A percentile compares a stretch with the other conserved stretches of the same genome.
These are phyloP conservation scores for Solea solea DNA, from an alignment of 2,113 vertebrate species.

Conservation along the genomic window DNA sequence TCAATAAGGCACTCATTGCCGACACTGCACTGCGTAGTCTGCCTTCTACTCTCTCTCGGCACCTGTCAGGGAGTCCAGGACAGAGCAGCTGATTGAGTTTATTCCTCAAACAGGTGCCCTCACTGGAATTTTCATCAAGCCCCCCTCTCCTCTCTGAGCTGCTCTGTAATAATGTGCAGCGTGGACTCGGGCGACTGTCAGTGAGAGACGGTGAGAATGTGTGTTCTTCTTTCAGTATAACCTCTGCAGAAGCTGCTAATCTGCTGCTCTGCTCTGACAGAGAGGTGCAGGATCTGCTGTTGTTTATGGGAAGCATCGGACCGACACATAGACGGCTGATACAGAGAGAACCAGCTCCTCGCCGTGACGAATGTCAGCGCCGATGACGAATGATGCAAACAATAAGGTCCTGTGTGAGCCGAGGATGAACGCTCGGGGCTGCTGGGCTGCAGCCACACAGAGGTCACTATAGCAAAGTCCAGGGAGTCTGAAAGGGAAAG, in stretches of 20 bases:
- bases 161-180: constrained; percentile 31
- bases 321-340: constrained; percentile 34
- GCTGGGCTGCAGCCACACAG: neutral
- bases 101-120: constrained; percentile 52
- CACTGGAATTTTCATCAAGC: neutral
- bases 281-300: constrained; percentile 4
- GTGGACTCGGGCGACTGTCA: constrained; percentile 20
- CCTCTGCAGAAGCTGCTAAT: constrained; percentile 51
- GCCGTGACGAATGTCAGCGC: constrained; percentile 27
- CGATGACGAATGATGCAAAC: constrained; percentile 39
- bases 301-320: constrained; percentile 24
- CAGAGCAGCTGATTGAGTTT: constrained; percentile 53
- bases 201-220: constrained; percentile 47
- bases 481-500: too few species aligned
- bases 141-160: constrained; percentile 16
- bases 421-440: neutral
- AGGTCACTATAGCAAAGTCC: constrained; percentile 1
- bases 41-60: constrained; percentile 34
- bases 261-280: constrained; percentile 34
- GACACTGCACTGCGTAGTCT: constrained; percentile 1
- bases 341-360: neutral
- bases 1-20: constrained; percentile 23
- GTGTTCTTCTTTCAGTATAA: constrained; percentile 35
- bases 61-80: constrained; percentile 39
- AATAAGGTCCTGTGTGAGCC: constrained; percentile 32